Evolutionary conservation across 2,797 vertebrate genomes (phyloP), one percentile per base, ranked within the genome.

Genomic region (Zalophus californianus): DNA sequence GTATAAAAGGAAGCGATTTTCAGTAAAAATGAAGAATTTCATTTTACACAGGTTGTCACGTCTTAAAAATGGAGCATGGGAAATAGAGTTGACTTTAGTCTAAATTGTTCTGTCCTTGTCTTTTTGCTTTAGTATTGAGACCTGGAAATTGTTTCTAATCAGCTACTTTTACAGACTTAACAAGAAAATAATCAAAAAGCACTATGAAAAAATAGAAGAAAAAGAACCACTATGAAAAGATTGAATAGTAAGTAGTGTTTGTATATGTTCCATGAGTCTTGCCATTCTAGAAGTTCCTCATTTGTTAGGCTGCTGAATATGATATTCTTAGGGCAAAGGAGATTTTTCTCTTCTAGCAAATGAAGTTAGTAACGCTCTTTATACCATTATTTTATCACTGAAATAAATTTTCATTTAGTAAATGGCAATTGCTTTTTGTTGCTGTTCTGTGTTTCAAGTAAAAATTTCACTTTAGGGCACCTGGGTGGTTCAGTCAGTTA

Each of bases 61-160:
- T 54, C 35, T 70, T 56, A n/a, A 77, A 94, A 89, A 70, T 85
- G 25, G 20, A 60, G 2, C 15, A 0, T 27, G 8, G 25, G 11
- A 64, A 58, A n/a, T 16, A 54, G 29, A 3, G 20, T 12, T 86
- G 52, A 87, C 7, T 86, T 27, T 58, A 10, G 48, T 80, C 23
- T 41, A 72, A 41, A 50, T 50, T 84, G 25, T 64, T 84, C 44
- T 79, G 7, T 84, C 25, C 4, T 79, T 89, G 3, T 85, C 54
- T 84, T 87, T 92, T 7, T 82, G 16, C 23, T 48, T 89, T 89
- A 85, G 23, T 73, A 38, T 50, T 80, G 41, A 94, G 54, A 92
- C 21, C 35, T 62, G 32, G 73, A 70, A 82, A 86, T 25, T 82
- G 2, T 79, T 91, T 85, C 48, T 41, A 56, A 90, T 82, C 15